Conservation (phyloP, 2,797 vertebrate species). For the Eidolon dupreanum region DNA sequence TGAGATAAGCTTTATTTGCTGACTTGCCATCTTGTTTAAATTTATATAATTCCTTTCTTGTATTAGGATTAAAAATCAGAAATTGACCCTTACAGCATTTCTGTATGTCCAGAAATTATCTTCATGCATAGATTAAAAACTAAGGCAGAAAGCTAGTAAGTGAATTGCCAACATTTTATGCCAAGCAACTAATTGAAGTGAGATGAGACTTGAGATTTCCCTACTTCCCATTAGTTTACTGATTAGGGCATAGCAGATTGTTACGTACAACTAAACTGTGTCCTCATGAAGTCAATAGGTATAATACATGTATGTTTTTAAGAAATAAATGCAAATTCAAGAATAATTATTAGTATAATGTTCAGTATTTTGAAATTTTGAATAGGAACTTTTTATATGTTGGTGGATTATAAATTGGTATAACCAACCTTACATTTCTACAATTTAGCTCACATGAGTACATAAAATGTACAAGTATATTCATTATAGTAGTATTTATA, state of each 20-base stretch:
- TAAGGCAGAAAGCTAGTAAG: background rate
- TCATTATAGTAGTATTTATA: background rate
- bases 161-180: background rate
- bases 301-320: background rate
- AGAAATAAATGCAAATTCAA: background rate
- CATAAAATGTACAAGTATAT: background rate
- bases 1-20: background rate
- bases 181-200: too few relatives aligned
- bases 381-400: background rate
- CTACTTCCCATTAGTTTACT: background rate
- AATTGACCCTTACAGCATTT: background rate
- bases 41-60: background rate
- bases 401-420: background rate
- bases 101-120: background rate
- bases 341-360: background rate
- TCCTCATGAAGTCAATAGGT: background rate
- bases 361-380: background rate
- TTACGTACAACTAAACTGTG: background rate
- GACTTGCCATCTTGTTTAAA: background rate
- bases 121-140: background rate
- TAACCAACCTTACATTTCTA: background rate
- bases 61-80: background rate
- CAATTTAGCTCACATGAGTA: background rate
- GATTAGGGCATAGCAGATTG: background rate
- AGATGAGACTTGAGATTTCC: background rate